Base-by-base conservation (phyloP, 2,797 vertebrate species). In the Scyliorhinus canicula region DNA sequence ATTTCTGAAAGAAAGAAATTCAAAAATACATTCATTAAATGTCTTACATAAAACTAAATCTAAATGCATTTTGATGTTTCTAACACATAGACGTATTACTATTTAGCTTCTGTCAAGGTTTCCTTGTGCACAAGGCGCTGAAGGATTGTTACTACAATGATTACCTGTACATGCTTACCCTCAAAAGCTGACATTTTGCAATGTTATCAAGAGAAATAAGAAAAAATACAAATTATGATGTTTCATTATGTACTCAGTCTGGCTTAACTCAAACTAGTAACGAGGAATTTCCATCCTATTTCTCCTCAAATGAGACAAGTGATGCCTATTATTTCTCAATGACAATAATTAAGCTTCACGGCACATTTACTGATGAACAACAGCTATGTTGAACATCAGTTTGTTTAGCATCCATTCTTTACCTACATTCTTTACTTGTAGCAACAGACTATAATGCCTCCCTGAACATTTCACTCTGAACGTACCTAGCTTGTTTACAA, bases 1-100 rank as follows among this genome's bases (percentile, higher is more conserved):
- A 93, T 95, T 95, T 95, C 12, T 67, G 95, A 95, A 95, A 95
- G 55, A 21, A 44, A 95, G 95, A 95, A 95, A 95, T 95, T 95
- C 95, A 95, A 55, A 95, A 95, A 95, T 95, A 95, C 93, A 95
- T 9, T n/a, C 47, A n/a, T 6, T 94, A 21, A n/a, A 24, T 94
- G 52, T 52, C 67, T 74, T 35, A 52, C 3, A 14, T 94, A 74
- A 71, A 94, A 65, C 2, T 67, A 69, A 28, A 65, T 69, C 44
- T 7, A 3, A 44, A n/a, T 93, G 9, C 60, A 44, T 67, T 67
- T 60, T 65, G 11, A 47, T 12, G 44, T 69, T 67, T 65, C 19
- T 16, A 93, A 93, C 7, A 67, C 31, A 63, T 31, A 35, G 11
- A 11, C 16, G 9, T 16, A 26, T 52, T 88, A 57, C 40, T 52